These are phyloP conservation scores for Chaunax sp. DNA, from an alignment of 2,797 vertebrate genomes.

Conservation along the genomic window DNA sequence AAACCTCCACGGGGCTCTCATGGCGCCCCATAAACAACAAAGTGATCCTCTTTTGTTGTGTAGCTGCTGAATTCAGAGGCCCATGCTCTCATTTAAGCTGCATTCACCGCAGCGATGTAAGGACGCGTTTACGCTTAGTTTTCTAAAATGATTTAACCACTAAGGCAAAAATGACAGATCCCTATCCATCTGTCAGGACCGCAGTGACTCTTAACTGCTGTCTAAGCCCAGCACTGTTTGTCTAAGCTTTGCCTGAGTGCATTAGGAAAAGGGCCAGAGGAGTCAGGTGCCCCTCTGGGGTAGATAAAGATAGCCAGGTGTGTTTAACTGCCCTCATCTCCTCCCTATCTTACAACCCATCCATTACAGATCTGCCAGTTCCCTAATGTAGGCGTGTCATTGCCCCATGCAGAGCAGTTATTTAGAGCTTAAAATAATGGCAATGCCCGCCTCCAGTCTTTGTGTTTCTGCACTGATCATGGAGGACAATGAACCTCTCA, in stretches of 20 bases:
- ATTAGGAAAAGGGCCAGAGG: conserved; percentile 18
- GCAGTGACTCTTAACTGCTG: conserved; percentile 31
- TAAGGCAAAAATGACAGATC: conserved; percentile 42
- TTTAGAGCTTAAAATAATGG: conserved; percentile 82
- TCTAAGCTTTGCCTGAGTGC: conserved; percentile 39
- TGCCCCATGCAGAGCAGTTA: conserved; percentile 67
- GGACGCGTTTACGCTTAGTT: conserved; percentile 23
- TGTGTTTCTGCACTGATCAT: conserved; percentile 73
- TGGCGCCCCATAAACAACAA: conserved; percentile 70
- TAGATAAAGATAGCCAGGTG: conserved; percentile 78
- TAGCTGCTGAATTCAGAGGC: conserved; percentile 51
- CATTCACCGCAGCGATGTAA: conserved; percentile 24
- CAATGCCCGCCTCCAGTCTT: conserved; percentile 73
- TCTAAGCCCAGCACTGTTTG: conserved; percentile 50
- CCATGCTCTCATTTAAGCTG: conserved; percentile 17
- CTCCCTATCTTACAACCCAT: conserved; percentile 46
- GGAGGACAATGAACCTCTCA: conserved; percentile 80
- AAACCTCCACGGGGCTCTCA: conserved; percentile 56
- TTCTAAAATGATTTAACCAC: conserved; percentile 48
- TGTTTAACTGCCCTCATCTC: conserved; percentile 74
- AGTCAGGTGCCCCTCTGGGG: conserved; percentile 60
- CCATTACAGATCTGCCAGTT: conserved; percentile 69
- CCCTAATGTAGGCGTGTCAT: conserved; percentile 72
- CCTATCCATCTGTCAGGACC: conserved; percentile 50
- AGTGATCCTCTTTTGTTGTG: conserved; percentile 69